phyloP scores from a whole-genome alignment of 2,113 vertebrate species.

The Brienomyrus brachyistius region DNA sequence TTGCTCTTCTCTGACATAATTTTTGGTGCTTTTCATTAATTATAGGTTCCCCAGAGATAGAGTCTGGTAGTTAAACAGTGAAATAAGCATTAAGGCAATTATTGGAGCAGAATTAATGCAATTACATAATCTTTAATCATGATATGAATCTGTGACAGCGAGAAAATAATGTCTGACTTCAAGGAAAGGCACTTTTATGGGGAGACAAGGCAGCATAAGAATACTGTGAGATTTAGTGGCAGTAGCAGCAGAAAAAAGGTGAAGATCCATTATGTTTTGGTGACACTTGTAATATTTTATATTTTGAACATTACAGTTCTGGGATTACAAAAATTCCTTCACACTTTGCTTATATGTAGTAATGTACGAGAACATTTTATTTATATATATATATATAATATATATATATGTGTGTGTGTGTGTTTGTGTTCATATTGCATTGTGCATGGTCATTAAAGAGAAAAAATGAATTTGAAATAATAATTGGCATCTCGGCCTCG shows the following conservation, averaged over 20 bases:
- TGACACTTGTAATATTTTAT: neutral
- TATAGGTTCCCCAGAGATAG: constrained; percentile 60
- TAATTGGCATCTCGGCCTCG: neutral
- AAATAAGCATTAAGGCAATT: constrained; percentile 71
- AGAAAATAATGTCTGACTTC: constrained; percentile 52
- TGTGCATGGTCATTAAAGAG: neutral
- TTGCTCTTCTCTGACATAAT: constrained; percentile 48
- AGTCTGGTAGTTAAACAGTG: constrained; percentile 67
- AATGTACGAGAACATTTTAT: neutral
- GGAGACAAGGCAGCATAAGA: neutral
- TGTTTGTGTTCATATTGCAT: neutral
- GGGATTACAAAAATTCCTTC: neutral
- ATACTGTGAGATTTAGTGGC: neutral
- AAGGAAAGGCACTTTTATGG: neutral
- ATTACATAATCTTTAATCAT: constrained; percentile 74
- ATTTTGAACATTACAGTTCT: neutral
- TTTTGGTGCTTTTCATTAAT: constrained; percentile 68
- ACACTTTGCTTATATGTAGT: neutral
- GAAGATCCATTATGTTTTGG: neutral
- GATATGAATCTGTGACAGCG: constrained; percentile 57
- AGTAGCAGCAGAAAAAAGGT: neutral
- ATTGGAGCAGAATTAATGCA: constrained; percentile 71
- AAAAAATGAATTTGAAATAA: neutral
- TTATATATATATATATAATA: too few relatives aligned
- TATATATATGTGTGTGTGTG: too few relatives aligned